Percentiles rank a stretch among this genome's conserved stretches.
Evolutionary conservation across 2,113 vertebrate species (phyloP).

Genomic region (Centropus bengalensis): DNA sequence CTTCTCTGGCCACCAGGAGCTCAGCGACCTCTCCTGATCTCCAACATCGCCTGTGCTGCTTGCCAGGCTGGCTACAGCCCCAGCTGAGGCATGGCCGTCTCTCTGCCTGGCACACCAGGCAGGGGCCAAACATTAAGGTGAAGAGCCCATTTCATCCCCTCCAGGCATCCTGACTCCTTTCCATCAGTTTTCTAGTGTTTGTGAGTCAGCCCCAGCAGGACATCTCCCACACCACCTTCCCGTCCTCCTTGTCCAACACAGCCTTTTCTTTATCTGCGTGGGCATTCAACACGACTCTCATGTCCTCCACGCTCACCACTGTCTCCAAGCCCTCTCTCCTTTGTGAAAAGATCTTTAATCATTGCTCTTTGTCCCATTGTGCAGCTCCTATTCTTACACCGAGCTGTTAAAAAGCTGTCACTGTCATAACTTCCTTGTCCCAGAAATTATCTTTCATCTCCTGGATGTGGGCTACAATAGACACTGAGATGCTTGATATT

Average conservation of each 20-base stretch:
- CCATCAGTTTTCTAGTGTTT: neutral
- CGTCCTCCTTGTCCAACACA: neutral
- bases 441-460: slow-evolving; percentile 68
- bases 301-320: neutral
- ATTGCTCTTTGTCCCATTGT: slow-evolving; percentile 38
- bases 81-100: neutral
- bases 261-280: neutral
- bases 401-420: slow-evolving; percentile 54
- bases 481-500: slow-evolving; percentile 25
- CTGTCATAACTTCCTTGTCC: slow-evolving; percentile 59
- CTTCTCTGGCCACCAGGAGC: neutral
- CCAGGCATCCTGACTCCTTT: neutral
- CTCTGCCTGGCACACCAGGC: neutral
- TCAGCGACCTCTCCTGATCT: neutral
- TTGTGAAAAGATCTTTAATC: slow-evolving; percentile 46
- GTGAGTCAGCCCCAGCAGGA: neutral
- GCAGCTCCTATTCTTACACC: neutral
- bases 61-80: neutral
- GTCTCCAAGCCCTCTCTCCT: slow-evolving; percentile 1
- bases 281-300: neutral
- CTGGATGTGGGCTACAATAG: slow-evolving; percentile 47
- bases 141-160: neutral
- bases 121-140: neutral
- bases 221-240: neutral
- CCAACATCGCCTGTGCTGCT: fast-evolving